Base-by-base conservation (phyloP, 2,888 invertebrate genomes). In the Hirtodrosophila histrioides region DNA sequence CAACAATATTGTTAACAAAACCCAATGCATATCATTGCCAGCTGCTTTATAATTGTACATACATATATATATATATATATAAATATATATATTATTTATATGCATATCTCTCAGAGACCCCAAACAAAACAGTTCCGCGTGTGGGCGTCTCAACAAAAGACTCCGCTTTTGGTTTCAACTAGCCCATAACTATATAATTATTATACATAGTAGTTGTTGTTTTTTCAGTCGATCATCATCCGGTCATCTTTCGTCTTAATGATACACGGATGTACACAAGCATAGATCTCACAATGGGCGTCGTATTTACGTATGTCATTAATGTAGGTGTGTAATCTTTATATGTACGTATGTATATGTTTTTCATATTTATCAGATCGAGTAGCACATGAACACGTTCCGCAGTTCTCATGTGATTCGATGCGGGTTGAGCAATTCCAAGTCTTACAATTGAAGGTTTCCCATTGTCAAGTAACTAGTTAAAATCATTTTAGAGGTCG, bases 171-270 rank as follows among this genome's bases (percentile, higher is more conserved):
- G 49, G 45, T 27, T 55, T 50, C 57, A 63, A 65, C 43, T 44
- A 29, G 23, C 37, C 29, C 11, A 17, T 29, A 40, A 9, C 6
- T 36, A 27, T 29, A 39, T 7, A 41, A 41, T 23, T 41, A 41
- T 43, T 43, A 41, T 12, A 31, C 33, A 40, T 48, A n/a, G 9
- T 37, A 11, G 9, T 48, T 48, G 31, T 12, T 49, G 40, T 45
- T 27, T 23, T 12, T 57, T 65, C 56, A 51, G 63, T 57, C 54
- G 44, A 69, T 67, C 55, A 62, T 63, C 72, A 73, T 77, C 70
- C 77, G 70, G 70, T 70, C 69, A 77, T 75, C 62, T 57, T 35
- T 44, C 46, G 46, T 8, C 41, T 62, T 75, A 76, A 63, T 63
- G 54, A 69, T 44, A 75, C 55, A 44, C 69, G 66, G 69, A 76